Conservation (phyloP, 1,140 invertebrate genomes). For the Papilio glaucus region DNA sequence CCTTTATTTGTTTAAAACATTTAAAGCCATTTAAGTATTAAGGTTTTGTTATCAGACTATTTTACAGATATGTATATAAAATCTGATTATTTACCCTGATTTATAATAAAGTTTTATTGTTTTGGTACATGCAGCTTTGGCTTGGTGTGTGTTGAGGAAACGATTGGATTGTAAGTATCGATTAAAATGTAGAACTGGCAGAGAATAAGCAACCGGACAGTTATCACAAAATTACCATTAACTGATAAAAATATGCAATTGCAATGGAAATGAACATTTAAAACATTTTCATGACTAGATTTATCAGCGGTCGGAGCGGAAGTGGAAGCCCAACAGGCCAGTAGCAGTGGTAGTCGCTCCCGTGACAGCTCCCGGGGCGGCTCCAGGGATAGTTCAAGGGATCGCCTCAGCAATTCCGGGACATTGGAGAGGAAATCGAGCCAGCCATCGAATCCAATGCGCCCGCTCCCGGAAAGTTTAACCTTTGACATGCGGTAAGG, state of each 20-base stretch:
- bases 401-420: slow-evolving; percentile 76
- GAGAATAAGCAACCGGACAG: background rate
- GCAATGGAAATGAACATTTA: too few species aligned
- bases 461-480: slow-evolving; percentile 92
- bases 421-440: slow-evolving; percentile 75
- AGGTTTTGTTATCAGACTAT: too few species aligned
- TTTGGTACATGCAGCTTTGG: slow-evolving; percentile 88
- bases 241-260: too few species aligned
- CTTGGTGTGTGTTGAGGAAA: slow-evolving; percentile 95
- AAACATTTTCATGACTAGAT: slow-evolving; percentile 84
- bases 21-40: too few species aligned
- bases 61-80: too few species aligned
- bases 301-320: slow-evolving; percentile 89
- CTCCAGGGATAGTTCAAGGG: slow-evolving; percentile 78
- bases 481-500: slow-evolving; percentile 93
- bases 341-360: slow-evolving; percentile 60
- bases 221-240: background rate
- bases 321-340: slow-evolving; percentile 82
- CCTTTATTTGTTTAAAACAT: too few species aligned
- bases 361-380: slow-evolving; percentile 79
- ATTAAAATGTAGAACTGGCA: background rate
- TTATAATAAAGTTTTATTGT: slow-evolving; percentile 58
- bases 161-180: slow-evolving; percentile 93
- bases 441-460: slow-evolving; percentile 81
- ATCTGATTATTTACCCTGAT: background rate